These are phyloP conservation scores for Hylaeus anthracinus DNA, from an alignment of 1,140 invertebrate species.

Conservation along the genomic window DNA sequence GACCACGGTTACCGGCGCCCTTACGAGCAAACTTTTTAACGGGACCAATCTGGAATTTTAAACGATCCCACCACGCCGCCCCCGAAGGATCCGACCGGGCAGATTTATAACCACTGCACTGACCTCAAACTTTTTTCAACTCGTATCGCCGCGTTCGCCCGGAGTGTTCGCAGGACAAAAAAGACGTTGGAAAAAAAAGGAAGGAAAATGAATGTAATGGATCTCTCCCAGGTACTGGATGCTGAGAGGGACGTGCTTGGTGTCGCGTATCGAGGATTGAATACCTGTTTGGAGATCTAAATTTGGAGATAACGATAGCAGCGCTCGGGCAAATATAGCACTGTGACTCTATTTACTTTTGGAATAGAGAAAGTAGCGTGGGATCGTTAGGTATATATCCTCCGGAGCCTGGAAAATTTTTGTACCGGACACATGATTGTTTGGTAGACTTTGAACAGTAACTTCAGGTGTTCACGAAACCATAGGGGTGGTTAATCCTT, in stretches of 20 bases:
- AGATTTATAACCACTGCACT: constrained; percentile 44
- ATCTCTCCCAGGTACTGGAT: neutral
- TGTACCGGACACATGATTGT: too few relatives aligned
- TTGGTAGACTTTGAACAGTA: too few relatives aligned
- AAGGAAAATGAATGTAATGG: neutral
- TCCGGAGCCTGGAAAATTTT: too few relatives aligned
- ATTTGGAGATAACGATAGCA: too few relatives aligned
- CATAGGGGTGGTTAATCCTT: too few relatives aligned
- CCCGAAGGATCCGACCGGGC: neutral
- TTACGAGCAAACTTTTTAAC: constrained; percentile 57
- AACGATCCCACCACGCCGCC: constrained; percentile 13
- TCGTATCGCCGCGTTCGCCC: neutral
- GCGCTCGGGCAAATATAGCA: too few relatives aligned
- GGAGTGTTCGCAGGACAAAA: neutral
- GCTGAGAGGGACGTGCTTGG: too few relatives aligned
- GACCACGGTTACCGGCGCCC: neutral
- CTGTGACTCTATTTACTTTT: too few relatives aligned
- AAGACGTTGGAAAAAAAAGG: neutral
- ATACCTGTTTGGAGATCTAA: too few relatives aligned
- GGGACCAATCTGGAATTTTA: constrained; percentile 54
- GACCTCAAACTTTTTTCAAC: constrained; percentile 3
- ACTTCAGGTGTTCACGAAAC: too few relatives aligned
- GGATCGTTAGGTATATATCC: too few relatives aligned
- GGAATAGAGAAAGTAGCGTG: too few relatives aligned
- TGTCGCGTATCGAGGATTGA: neutral